Base-by-base conservation (phyloP, 2,888 invertebrate species). In the Tupiocoris notatus region DNA sequence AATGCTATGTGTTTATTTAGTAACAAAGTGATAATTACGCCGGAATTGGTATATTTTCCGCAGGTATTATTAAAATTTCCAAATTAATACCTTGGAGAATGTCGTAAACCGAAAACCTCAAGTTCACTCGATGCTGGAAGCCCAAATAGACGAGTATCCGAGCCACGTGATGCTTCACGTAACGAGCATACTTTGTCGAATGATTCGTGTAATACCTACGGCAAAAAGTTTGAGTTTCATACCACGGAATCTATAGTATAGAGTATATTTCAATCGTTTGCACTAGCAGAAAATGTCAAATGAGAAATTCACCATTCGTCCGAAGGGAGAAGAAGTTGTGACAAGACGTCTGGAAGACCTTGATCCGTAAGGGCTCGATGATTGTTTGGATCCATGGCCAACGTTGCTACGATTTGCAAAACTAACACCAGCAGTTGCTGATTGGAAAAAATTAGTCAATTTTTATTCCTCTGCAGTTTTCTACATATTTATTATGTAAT, bases 101-200 rank as follows among this genome's bases (percentile, higher is more conserved):
- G 80, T 88, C 87, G 82, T 88, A 89, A 70, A 89, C 84, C 81
- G 88, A 87, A 78, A 89, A 87, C 62, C 89, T 83, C 25, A 87
- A 86, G 76, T 88, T 88, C 65, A 89, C 86, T 61, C 88, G 83
- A 80, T 88, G 88, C 79, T 88, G 87, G 79, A 88, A 85, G 22
- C 89, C 89, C 81, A 89, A 85, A 82, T 89, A 89, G 77, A 89
- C 88, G 18, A 89, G 85, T 17, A 88, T 86, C 68, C 89, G 81
- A 1, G 89, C 88, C 0, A 89, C 89, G 82, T 89, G 89, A 83
- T 89, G 88, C 81, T 89, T 89, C 75, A 89, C 89, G 81, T 86
- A 89, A 75, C 86, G 85, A 68, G 89, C 88, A 81, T 88, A 89
- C 81, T 87, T 86, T 64, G 89, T 89, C 80, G 87, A 88, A 82